Conservation (phyloP, 2,888 invertebrate genomes). For the Orthonevra nobilis region DNA sequence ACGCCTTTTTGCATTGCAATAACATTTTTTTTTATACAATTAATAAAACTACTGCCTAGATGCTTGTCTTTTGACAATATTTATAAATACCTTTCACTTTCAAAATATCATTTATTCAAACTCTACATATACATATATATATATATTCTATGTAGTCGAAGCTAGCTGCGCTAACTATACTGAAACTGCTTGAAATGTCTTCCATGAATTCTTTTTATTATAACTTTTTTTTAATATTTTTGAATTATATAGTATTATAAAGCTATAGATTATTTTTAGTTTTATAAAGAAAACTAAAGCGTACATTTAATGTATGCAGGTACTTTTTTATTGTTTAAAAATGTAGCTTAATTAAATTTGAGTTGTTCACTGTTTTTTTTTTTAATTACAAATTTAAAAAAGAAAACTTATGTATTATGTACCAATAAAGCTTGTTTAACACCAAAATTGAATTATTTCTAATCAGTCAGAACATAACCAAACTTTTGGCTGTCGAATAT, state of each 20-base stretch:
- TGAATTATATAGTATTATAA: too few relatives aligned
- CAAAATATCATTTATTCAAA: too few relatives aligned
- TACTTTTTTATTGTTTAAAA: slow-evolving; percentile 20
- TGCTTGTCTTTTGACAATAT: slow-evolving; percentile 36
- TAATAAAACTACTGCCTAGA: slow-evolving; percentile 44
- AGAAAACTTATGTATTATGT: too few relatives aligned
- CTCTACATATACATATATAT: too few relatives aligned
- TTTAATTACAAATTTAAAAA: neutral
- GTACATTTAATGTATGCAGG: slow-evolving; percentile 9
- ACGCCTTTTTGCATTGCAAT: slow-evolving; percentile 49
- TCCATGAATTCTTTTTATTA: slow-evolving; percentile 42
- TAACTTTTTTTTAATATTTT: too few relatives aligned
- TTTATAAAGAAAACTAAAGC: neutral
- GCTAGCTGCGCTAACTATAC: slow-evolving; percentile 18
- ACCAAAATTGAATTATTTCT: neutral
- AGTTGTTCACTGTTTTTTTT: slow-evolving; percentile 9
- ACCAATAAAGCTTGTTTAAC: slow-evolving; percentile 57
- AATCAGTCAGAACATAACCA: too few relatives aligned
- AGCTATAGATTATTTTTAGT: slow-evolving; percentile 2
- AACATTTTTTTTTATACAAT: slow-evolving; percentile 3
- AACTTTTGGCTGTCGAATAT: too few relatives aligned
- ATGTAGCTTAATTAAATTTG: slow-evolving; percentile 20
- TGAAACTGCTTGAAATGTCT: slow-evolving; percentile 30
- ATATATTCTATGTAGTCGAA: slow-evolving; percentile 12
- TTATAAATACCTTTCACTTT: too few relatives aligned